Evolutionary conservation across 2,797 vertebrate genomes (phyloP), one percentile per base, ranked within the genome.

Genomic region (Sebastes diploproa): DNA sequence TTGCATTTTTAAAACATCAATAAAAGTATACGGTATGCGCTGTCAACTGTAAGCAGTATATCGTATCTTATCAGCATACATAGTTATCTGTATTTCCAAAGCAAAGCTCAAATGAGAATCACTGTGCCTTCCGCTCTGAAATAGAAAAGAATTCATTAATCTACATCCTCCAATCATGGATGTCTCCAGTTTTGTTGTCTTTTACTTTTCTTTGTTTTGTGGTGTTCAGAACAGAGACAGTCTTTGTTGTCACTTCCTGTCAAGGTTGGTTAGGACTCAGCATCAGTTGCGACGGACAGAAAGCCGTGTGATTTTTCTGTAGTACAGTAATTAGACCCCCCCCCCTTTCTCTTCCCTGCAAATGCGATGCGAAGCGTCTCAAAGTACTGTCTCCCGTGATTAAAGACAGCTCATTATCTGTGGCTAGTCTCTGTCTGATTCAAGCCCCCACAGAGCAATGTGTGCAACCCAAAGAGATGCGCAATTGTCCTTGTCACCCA

Each of bases 391-490:
- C 96, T 96, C 95, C 96, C 90, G 91, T 98, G 97, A 98, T 99
- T 98, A 99, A 98, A 98, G 96, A 96, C 96, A 96, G 96, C 97
- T 98, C 97, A 98, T 98, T 98, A 97, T 97, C 96, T 96, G 96
- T 95, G 96, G 96, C 97, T 96, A 95, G 95, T 97, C 97, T 95
- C 93, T 95, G 95, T 96, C 97, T 97, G 97, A 97, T 97, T 97
- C 96, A 94, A 95, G 96, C 97, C 88, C 88, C 93, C 89, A 90
- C 87, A 80, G 90, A 92, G 90, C 84, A 90, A 79, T 25, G 67
- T 63, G 64, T 74, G 46, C 71, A 91, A 85, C 71, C 84, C 82
- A 89, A 87, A 86, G 75, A 81, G 61, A 74, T 75, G 23, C 36
- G 29, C 80, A 78, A 85, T 81, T 86, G 88, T 90, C 77, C 72